These are phyloP conservation scores for Cheilosia pagana DNA, from an alignment of 2,888 invertebrate genomes.

Conservation along the genomic window DNA sequence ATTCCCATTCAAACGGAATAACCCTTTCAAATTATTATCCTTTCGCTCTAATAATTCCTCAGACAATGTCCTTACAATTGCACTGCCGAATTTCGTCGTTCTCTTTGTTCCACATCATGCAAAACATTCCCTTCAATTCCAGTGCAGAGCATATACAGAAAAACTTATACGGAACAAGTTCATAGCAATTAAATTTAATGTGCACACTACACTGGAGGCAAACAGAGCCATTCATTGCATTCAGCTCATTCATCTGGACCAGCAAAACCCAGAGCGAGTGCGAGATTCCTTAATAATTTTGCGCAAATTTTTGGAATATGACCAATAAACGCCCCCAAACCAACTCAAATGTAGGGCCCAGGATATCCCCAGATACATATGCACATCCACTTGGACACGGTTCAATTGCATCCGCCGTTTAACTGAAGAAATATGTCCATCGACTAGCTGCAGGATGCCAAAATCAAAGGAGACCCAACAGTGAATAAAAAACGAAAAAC, in stretches of 20 bases:
- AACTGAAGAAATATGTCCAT: constrained; percentile 72
- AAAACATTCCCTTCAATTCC: constrained; percentile 33
- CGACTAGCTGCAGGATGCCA: constrained; percentile 67
- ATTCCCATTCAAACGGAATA: constrained; percentile 23
- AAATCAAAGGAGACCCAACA: constrained; percentile 42
- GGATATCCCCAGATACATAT: constrained; percentile 43
- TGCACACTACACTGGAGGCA: constrained; percentile 63
- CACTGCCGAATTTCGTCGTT: constrained; percentile 6
- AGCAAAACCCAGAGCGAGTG: constrained; percentile 32
- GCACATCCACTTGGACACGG: constrained; percentile 67
- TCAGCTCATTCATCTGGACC: constrained; percentile 68
- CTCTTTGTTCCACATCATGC: constrained; percentile 39
- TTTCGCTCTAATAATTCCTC: constrained; percentile 55
- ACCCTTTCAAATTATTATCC: constrained; percentile 58
- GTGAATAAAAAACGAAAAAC: constrained; percentile 14
- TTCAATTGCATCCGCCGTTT: constrained; percentile 73
- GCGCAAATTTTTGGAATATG: constrained; percentile 71
- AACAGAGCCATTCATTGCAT: constrained; percentile 71
- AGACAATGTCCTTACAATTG: constrained; percentile 60
- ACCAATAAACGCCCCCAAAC: constrained; percentile 74
- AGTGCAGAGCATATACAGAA: constrained; percentile 3
- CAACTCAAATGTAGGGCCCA: constrained; percentile 16
- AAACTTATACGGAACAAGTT: constrained; percentile 62
- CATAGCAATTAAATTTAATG: constrained; percentile 75
- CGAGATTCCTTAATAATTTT: constrained; percentile 59